Conservation (phyloP, 1,140 invertebrate species). For the Pogonomyrmex barbatus region DNA sequence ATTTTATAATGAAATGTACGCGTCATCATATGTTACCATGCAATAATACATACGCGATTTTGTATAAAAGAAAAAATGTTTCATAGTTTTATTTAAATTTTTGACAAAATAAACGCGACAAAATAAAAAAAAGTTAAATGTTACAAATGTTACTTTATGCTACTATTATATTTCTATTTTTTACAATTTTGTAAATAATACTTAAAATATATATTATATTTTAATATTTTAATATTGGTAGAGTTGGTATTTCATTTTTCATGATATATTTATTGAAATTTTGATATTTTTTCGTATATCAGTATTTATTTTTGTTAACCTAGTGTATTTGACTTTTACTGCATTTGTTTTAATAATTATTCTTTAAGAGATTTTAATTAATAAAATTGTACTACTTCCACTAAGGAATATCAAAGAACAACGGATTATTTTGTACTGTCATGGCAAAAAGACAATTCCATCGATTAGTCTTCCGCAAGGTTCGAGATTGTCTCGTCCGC, state of each 20-base stretch:
- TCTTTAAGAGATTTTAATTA: not conserved
- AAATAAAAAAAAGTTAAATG: not conserved
- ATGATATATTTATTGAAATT: not conserved
- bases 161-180: too few species aligned
- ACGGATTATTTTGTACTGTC: conserved; percentile 13
- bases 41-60: not conserved
- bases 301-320: not conserved
- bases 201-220: not conserved
- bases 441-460: conserved; percentile 28
- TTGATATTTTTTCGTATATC: not conserved
- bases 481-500: conserved; percentile 1
- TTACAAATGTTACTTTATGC: conserved; percentile 8
- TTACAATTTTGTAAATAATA: too few species aligned
- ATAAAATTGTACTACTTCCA: not conserved
- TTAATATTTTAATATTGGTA: not conserved
- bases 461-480: conserved; percentile 53
- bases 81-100: not conserved
- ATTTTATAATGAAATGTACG: conserved; percentile 8
- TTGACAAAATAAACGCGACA: not conserved
- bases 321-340: not conserved
- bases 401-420: not conserved
- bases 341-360: not conserved
- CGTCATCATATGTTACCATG: not conserved
- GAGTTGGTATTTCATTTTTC: not conserved
- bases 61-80: conserved; percentile 2